Conservation (phyloP, 2,797 vertebrate genomes). For the Eulemur rubriventer region DNA sequence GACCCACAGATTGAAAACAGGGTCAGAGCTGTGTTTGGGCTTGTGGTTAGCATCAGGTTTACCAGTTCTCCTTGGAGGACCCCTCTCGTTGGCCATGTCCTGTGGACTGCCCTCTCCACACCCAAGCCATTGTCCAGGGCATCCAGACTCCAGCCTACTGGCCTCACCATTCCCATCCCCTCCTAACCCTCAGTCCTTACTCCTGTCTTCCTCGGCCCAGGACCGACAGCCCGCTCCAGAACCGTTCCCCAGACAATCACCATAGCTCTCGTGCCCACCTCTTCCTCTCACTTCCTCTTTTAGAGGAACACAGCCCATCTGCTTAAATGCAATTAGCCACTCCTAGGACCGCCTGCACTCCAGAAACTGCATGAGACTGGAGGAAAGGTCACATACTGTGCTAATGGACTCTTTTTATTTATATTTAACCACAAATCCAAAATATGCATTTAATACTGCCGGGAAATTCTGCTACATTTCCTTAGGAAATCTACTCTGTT, state of each 20-base stretch:
- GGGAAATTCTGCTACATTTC: fast-evolving
- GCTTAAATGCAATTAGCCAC: neutral
- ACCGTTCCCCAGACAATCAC: neutral
- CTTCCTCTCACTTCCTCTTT: neutral
- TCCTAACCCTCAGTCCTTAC: too few relatives aligned
- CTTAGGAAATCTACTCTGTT: neutral
- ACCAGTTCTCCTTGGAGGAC: neutral
- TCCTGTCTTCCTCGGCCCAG: neutral
- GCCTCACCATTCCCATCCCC: fast-evolving
- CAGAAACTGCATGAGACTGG: neutral
- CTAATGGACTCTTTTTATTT: neutral
- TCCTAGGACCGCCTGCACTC: too few relatives aligned
- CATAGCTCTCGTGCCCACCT: fast-evolving
- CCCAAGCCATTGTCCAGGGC: fast-evolving
- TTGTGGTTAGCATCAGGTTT: neutral
- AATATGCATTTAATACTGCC: neutral
- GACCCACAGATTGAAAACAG: neutral
- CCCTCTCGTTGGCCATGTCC: fast-evolving
- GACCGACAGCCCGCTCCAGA: neutral
- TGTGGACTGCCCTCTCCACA: neutral
- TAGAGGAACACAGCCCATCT: neutral
- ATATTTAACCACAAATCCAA: neutral
- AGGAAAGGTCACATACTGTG: neutral
- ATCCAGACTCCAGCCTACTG: fast-evolving
- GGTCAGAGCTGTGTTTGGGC: neutral